phyloP scores from a whole-genome alignment of 2,888 invertebrate species.

The Andrena marginata region DNA sequence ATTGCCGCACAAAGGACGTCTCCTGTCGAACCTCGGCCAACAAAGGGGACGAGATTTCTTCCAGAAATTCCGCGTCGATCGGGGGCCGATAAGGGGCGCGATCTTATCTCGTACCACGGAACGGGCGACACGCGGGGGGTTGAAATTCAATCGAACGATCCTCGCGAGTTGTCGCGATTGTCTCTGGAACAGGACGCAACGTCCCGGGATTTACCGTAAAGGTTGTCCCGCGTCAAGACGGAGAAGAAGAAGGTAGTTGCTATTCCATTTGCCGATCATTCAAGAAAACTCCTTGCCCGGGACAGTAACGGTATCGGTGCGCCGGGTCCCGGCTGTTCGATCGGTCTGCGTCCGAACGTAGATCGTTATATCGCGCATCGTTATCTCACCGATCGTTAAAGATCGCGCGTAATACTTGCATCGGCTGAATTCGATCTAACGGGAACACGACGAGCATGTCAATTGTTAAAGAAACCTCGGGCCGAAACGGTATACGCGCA shows the following conservation, averaged over 20 bases:
- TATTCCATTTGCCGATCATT: slow-evolving; percentile 43
- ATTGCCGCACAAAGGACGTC: slow-evolving; percentile 15
- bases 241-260: slow-evolving; percentile 38
- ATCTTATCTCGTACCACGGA: slow-evolving; percentile 12
- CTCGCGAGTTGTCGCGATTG: slow-evolving; percentile 5
- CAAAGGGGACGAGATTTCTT: not conserved
- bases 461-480: slow-evolving; percentile 74
- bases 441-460: slow-evolving; percentile 72
- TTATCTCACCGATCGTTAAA: slow-evolving; percentile 78
- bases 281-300: slow-evolving; percentile 51
- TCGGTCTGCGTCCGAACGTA: slow-evolving; percentile 71
- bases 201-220: slow-evolving; percentile 31
- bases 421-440: slow-evolving; percentile 73
- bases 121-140: not conserved
- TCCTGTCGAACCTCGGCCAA: not conserved
- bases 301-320: slow-evolving; percentile 72
- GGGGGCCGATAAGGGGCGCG: slow-evolving; percentile 14
- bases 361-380: slow-evolving; percentile 80
- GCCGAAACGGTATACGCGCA: slow-evolving; percentile 66
- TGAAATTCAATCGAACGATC: slow-evolving; percentile 4
- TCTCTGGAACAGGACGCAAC: slow-evolving; percentile 12
- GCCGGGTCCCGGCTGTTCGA: slow-evolving; percentile 61
- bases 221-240: slow-evolving; percentile 14
- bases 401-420: slow-evolving; percentile 73
- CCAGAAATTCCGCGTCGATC: slow-evolving; percentile 7